Conservation (phyloP, 2,113 vertebrate genomes). For the Alethe castanea region DNA sequence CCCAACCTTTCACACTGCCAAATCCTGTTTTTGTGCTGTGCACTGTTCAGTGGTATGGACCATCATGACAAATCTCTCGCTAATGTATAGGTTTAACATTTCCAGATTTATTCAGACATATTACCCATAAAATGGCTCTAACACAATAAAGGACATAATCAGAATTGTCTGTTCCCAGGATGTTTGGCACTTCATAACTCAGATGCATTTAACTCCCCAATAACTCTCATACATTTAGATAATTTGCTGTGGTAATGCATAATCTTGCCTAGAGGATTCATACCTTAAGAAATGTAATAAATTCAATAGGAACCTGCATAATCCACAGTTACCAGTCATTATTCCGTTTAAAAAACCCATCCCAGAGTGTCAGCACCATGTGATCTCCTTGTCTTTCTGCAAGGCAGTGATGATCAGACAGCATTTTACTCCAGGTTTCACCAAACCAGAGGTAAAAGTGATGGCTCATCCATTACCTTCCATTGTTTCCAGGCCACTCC, state of each 20-base stretch:
- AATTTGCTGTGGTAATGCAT: conserved; percentile 16
- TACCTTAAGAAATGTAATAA: not conserved
- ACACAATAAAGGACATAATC: conserved; percentile 10
- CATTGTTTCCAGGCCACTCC: not conserved
- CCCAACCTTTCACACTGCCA: not conserved
- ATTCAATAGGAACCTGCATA: not conserved
- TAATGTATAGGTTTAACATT: not conserved
- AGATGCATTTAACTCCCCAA: conserved; percentile 26
- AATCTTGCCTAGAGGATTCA: not conserved
- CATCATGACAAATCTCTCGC: not conserved
- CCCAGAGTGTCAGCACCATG: fast-evolving
- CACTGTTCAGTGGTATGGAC: not conserved
- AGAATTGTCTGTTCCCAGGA: conserved; percentile 24
- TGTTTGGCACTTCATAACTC: conserved; percentile 33
- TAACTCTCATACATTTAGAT: conserved; percentile 19
- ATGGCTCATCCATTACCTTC: not conserved
- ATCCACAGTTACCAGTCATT: not conserved
- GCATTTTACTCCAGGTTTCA: not conserved
- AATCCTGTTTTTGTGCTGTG: not conserved
- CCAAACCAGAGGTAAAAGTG: not conserved
- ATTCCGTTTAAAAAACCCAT: not conserved
- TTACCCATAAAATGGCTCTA: conserved; percentile 15
- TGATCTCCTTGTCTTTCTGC: fast-evolving
- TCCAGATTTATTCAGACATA: not conserved
- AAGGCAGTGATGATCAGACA: not conserved